Evolutionary conservation across 2,113 vertebrate genomes (phyloP).

Genomic region (Ifrita kowaldi): DNA sequence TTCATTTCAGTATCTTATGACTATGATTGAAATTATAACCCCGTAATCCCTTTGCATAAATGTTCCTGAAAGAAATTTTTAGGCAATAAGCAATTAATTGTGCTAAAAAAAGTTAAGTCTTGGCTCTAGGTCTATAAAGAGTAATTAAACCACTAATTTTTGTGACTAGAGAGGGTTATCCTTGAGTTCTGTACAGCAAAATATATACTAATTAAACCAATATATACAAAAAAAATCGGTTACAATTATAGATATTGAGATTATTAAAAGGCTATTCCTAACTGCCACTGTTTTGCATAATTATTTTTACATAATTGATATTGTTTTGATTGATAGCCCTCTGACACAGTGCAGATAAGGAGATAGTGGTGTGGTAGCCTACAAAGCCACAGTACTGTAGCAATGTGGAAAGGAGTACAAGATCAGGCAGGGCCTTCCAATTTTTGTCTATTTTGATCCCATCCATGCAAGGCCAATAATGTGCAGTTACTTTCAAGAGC

Average conservation of each 20-base stretch:
- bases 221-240: neutral
- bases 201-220: neutral
- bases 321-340: neutral
- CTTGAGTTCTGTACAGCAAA: neutral
- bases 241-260: neutral
- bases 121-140: neutral
- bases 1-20: neutral
- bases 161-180: neutral
- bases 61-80: neutral
- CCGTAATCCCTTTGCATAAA: neutral
- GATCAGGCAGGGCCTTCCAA: neutral
- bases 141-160: neutral
- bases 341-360: neutral
- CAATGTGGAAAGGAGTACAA: neutral
- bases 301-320: neutral
- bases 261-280: neutral
- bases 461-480: neutral
- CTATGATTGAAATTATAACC: neutral
- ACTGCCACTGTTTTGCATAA: neutral
- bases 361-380: accelerated
- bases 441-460: neutral
- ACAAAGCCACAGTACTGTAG: accelerated
- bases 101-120: neutral
- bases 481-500: neutral
- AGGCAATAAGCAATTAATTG: neutral